Evolutionary conservation across 1,140 invertebrate species (phyloP).

Genomic region (Drosophila tsacasi): DNA sequence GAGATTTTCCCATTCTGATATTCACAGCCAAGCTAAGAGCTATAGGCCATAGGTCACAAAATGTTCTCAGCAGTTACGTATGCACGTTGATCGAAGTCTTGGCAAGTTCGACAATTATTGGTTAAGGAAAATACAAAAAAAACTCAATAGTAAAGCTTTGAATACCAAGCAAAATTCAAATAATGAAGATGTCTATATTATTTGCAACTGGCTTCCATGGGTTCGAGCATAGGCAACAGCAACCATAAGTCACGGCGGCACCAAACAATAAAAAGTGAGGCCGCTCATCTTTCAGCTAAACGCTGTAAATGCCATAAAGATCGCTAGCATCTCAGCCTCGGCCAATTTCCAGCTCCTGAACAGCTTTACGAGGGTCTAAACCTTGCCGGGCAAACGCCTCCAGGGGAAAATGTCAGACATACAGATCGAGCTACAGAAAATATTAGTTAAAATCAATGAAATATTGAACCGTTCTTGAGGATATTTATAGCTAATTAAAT

Average conservation of each 20-base stretch:
- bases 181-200: conserved; percentile 11
- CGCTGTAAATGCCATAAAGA: conserved; percentile 1
- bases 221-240: background rate
- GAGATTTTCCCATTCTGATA: conserved; percentile 39
- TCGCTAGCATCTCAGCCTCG: background rate
- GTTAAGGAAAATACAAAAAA: conserved; percentile 25
- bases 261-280: conserved; percentile 6
- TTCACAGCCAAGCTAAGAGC: conserved; percentile 3
- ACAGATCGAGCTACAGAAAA: background rate
- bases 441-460: background rate
- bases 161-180: conserved; percentile 9
- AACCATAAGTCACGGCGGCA: background rate
- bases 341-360: conserved; percentile 1
- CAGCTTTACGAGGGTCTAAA: conserved; percentile 5
- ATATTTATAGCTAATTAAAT: background rate
- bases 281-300: conserved; percentile 23
- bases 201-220: conserved; percentile 34
- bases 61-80: conserved; percentile 8
- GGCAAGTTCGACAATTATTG: conserved; percentile 7
- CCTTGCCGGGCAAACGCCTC: background rate
- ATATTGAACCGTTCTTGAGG: background rate
- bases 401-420: background rate
- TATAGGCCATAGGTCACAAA: conserved; percentile 29
- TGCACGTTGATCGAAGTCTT: conserved; percentile 22
- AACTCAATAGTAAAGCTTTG: conserved; percentile 31